phyloP scores from a whole-genome alignment of 2,113 vertebrate genomes.

The Oncorhynchus mykiss region DNA sequence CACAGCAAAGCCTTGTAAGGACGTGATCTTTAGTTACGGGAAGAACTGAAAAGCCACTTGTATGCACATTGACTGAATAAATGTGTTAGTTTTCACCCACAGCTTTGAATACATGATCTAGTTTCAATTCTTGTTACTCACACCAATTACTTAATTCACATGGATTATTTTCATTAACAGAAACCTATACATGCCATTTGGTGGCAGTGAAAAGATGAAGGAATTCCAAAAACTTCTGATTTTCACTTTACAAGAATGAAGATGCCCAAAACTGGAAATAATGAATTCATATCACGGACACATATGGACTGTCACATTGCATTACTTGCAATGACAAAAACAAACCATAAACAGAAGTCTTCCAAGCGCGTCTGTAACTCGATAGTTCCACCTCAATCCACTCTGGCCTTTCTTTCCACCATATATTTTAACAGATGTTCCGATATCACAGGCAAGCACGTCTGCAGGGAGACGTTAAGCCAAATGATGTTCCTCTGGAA shows the following conservation, averaged over 20 bases:
- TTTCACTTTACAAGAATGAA: neutral
- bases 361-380: neutral
- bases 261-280: neutral
- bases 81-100: too few relatives aligned
- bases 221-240: neutral
- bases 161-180: conserved; percentile 7
- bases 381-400: neutral
- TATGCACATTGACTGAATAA: too few relatives aligned
- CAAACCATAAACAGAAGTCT: neutral
- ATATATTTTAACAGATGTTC: neutral
- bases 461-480: neutral
- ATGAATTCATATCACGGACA: conserved; percentile 7
- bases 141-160: conserved; percentile 1
- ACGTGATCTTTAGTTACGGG: too few relatives aligned
- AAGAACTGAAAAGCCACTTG: too few relatives aligned
- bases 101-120: too few relatives aligned
- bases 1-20: too few relatives aligned
- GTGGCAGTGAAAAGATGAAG: neutral
- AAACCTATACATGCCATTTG: neutral
- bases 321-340: neutral
- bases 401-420: neutral
- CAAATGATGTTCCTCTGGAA: conserved; percentile 1
- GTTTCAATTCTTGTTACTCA: neutral
- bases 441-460: neutral
- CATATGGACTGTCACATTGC: neutral